Base-by-base conservation (phyloP, 2,797 vertebrate species). In the Syngnathus acus region DNA sequence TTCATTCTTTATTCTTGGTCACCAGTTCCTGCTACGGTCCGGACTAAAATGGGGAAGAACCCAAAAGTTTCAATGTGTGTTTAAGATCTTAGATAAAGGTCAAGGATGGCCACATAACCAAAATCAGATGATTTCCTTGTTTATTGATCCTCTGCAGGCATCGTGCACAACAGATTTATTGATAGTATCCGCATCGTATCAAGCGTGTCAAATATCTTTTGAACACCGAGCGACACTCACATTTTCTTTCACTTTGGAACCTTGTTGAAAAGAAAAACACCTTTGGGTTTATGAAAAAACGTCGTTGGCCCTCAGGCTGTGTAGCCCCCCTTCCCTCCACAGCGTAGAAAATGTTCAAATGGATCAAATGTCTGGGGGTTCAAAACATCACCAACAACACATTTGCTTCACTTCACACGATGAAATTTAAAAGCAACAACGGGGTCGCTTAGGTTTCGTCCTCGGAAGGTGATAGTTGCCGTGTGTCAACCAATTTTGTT, bases 361-460 rank as follows among this genome's bases (percentile, higher is more conserved):
- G 48, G 2, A 1, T 0, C 58, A 38, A 43, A 23, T 39, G 67
- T 65, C 58, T 48, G 68, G 76, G 66, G 75, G 72, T 73, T 76
- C 73, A 80, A 77, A 66, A 73, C 72, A 76, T 78, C 78, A 80
- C 37, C 65, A 69, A 59, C 68, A 79, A 81, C 82, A 82, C 73
- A 83, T 86, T 79, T 84, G 62, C 63, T 68, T 71, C 59, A 61
- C 78, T 75, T 67, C 74, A 67, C 58, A 71, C 78, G 55, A 69
- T 74, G 70, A 53, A 66, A 67, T 75, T 67, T 69, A 69, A 59
- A 64, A 73, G 64, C 71, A 72, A 53, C 71, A 68, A 80, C 76
- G 79, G 50, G 66, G 68, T 71, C 60, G 45, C 51, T 82, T 14
- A 69, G 73, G 84, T 80, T 86, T 79, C 78, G 68, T 40, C 45